Percentiles rank a stretch among this genome's conserved stretches.
phyloP scores from a whole-genome alignment of 2,888 invertebrate genomes.

The Rhamnusium bicolor region DNA sequence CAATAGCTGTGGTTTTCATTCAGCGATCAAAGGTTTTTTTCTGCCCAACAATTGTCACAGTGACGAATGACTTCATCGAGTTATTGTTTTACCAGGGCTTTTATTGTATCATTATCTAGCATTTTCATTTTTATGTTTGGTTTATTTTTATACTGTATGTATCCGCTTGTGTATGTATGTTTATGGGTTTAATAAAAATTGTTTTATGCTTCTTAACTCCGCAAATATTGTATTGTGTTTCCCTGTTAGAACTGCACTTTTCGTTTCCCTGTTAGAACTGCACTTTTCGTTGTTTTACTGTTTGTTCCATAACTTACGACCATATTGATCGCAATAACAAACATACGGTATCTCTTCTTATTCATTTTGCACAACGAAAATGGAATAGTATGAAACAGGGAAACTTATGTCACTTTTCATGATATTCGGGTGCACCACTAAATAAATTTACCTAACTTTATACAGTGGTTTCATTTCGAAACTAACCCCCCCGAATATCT shows the following conservation, averaged over 20 bases:
- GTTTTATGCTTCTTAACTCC: conserved; percentile 51
- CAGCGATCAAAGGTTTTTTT: conserved; percentile 40
- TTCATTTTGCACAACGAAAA: conserved; percentile 32
- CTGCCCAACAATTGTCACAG: conserved; percentile 41
- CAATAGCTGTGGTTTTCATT: conserved; percentile 36
- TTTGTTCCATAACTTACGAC: conserved; percentile 44
- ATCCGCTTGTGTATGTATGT: conserved; percentile 47
- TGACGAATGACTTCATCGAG: conserved; percentile 47
- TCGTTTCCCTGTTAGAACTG: conserved; percentile 44
- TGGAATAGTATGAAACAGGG: conserved; percentile 6
- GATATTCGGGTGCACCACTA: conserved; percentile 30
- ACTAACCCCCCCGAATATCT: no score
- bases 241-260: conserved; percentile 42
- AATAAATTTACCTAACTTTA: conserved; percentile 21
- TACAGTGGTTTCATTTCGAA: no score
- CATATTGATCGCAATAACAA: conserved; percentile 51
- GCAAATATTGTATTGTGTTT: conserved; percentile 50
- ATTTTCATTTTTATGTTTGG: not conserved
- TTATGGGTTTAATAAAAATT: conserved; percentile 53
- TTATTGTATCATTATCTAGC: not conserved
- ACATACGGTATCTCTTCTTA: conserved; percentile 46
- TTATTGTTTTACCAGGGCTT: conserved; percentile 9
- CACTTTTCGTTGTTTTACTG: conserved; percentile 47
- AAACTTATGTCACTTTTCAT: conserved; percentile 2
- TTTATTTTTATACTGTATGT: conserved; percentile 37